A percentile compares a stretch with the other conserved stretches of the same genome.
Conservation (phyloP, 2,888 invertebrate genomes). For the Acronicta psi region DNA sequence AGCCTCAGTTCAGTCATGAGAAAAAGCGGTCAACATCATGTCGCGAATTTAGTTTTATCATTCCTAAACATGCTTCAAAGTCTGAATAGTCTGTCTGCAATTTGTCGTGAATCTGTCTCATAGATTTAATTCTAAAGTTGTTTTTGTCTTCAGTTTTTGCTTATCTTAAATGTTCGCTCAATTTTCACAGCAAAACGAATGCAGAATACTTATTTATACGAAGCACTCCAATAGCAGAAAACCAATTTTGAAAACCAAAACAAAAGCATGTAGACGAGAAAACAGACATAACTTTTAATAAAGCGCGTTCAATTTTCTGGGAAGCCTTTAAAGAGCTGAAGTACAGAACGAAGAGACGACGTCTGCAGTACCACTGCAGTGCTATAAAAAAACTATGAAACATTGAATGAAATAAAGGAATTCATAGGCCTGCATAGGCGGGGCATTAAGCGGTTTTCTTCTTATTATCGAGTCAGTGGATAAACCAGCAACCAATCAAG, state of each 20-base stretch:
- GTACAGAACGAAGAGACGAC: constrained; percentile 19
- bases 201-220: not conserved
- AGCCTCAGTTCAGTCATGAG: too few species aligned
- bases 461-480: too few species aligned
- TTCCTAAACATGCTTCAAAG: too few species aligned
- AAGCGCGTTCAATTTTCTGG: constrained; percentile 37
- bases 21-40: too few species aligned
- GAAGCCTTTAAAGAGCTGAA: constrained; percentile 26
- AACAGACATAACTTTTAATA: constrained; percentile 37
- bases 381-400: constrained; percentile 13
- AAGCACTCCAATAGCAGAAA: constrained; percentile 14
- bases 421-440: too few species aligned
- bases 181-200: not conserved
- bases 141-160: too few species aligned
- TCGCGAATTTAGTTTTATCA: too few species aligned
- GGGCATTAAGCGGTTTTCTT: too few species aligned
- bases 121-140: too few species aligned
- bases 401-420: not conserved
- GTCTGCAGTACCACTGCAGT: constrained; percentile 33
- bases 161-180: not conserved
- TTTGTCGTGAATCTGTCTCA: too few species aligned
- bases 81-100: too few species aligned
- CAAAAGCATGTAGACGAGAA: constrained; percentile 16
- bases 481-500: too few species aligned
- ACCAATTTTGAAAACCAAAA: constrained; percentile 24